A percentile compares a stretch with the other conserved stretches of the same genome.
Conservation (phyloP, 2,113 vertebrate genomes). For the Pollimyrus isidori region DNA sequence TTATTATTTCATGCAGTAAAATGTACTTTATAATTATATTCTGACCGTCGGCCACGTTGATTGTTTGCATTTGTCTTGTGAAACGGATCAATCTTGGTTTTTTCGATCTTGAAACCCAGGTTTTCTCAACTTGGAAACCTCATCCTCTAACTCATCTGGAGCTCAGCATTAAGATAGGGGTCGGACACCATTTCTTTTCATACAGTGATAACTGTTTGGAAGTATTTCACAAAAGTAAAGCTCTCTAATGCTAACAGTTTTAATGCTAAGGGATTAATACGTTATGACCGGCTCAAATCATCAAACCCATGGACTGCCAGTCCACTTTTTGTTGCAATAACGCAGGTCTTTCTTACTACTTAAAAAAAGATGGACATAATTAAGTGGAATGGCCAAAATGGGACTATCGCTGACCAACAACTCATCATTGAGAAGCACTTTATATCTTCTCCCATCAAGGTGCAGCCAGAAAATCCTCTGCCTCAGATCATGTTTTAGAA, state of each 20-base stretch:
- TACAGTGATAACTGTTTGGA: background rate
- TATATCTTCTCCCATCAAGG: constrained; percentile 47
- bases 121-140: background rate
- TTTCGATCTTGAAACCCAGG: background rate
- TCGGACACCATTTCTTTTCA: background rate
- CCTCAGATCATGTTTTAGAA: constrained; percentile 25
- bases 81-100: background rate
- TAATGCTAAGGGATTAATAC: background rate
- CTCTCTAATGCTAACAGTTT: background rate
- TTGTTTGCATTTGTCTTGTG: background rate
- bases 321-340: background rate
- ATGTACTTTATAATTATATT: background rate
- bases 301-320: background rate
- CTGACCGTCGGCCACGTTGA: background rate
- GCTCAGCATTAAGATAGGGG: background rate
- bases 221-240: background rate
- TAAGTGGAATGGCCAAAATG: background rate
- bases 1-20: background rate
- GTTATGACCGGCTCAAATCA: background rate
- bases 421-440: constrained; percentile 37
- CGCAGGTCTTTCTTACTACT: constrained; percentile 18
- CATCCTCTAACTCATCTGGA: background rate
- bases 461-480: constrained; percentile 35
- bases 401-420: constrained; percentile 26
- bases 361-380: constrained; percentile 5